Evolutionary conservation across 2,797 vertebrate genomes (phyloP).

Genomic region (Darevskia mixta): DNA sequence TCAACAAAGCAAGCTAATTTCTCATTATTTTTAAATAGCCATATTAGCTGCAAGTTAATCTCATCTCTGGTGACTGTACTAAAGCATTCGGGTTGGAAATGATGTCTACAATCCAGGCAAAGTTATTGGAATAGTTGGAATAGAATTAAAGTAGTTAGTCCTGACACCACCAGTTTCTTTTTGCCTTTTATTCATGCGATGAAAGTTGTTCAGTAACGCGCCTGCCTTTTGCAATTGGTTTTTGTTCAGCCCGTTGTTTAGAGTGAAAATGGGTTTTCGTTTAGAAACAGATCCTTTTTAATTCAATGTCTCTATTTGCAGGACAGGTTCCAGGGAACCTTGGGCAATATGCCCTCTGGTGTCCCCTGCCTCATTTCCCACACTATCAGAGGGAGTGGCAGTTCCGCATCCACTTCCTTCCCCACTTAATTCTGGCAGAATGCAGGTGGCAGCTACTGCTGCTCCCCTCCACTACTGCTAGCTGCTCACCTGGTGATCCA

Average conservation of each 20-base stretch:
- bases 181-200: background rate
- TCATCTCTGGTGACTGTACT: background rate
- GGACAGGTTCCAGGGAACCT: background rate
- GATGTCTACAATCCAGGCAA: background rate
- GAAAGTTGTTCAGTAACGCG: background rate
- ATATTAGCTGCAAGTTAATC: background rate
- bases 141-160: background rate
- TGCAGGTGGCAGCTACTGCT: background rate
- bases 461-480: background rate
- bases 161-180: background rate
- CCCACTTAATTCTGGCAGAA: background rate
- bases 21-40: background rate
- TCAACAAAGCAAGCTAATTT: background rate
- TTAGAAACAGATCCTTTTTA: constrained; percentile 9
- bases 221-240: constrained; percentile 9
- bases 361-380: background rate
- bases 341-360: background rate
- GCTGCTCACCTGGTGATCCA: background rate
- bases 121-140: background rate
- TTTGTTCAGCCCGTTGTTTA: constrained; percentile 9
- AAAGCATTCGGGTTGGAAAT: background rate
- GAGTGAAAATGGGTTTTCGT: constrained; percentile 2
- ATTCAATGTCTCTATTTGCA: background rate
- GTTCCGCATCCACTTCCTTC: background rate
- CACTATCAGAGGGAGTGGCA: background rate